Percentiles rank a stretch among this genome's conserved stretches.
Evolutionary conservation across 2,113 vertebrate species (phyloP).

Genomic region (Tyrannus savana): DNA sequence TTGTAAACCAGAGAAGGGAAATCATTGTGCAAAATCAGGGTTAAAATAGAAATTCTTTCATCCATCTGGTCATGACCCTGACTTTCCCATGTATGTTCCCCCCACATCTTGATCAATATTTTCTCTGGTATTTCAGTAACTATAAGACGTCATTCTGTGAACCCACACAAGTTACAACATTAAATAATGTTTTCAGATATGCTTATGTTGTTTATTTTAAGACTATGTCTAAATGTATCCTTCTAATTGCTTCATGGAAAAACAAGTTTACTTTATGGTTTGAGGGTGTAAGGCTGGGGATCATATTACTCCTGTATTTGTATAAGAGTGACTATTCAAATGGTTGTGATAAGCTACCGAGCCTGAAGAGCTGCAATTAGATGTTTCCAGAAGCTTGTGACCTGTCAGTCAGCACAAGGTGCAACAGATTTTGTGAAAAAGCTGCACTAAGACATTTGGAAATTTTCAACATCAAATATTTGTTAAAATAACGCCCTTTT

Average conservation of each 20-base stretch:
- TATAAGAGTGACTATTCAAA: conserved; percentile 18
- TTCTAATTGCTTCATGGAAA: conserved; percentile 69
- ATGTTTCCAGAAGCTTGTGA: conserved; percentile 52
- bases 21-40: not conserved
- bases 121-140: not conserved
- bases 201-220: conserved; percentile 70
- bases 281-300: conserved; percentile 59
- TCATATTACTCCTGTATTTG: conserved; percentile 41
- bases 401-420: conserved; percentile 22
- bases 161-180: conserved; percentile 45
- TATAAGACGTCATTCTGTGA: conserved; percentile 1
- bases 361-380: conserved; percentile 42
- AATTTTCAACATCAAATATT: not conserved
- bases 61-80: not conserved
- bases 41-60: not conserved
- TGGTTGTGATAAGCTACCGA: conserved; percentile 33
- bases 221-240: conserved; percentile 49
- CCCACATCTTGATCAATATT: conserved; percentile 27
- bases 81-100: not conserved
- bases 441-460: not conserved
- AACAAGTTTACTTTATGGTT: conserved; percentile 72
- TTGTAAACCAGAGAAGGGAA: not conserved
- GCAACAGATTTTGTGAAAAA: not conserved
- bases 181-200: conserved; percentile 36
- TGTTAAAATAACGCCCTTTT: not conserved